Percentiles rank a stretch among this genome's conserved stretches.
These are phyloP conservation scores for Trichopria drosophilae DNA, from an alignment of 2,888 invertebrate genomes.

Conservation along the genomic window DNA sequence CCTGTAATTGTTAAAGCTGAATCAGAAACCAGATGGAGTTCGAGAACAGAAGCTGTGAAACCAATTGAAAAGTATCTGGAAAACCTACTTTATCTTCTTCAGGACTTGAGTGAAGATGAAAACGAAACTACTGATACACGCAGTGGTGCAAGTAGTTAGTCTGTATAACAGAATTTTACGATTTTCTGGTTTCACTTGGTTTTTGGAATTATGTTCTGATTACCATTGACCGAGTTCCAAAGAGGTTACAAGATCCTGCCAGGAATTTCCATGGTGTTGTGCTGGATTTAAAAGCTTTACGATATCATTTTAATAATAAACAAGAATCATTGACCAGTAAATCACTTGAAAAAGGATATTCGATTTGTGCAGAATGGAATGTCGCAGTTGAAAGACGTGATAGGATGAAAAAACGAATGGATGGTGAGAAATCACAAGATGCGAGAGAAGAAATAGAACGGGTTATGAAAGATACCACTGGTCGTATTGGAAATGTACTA, in stretches of 20 bases:
- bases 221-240: no score
- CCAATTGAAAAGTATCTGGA: background rate
- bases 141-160: conserved; percentile 8
- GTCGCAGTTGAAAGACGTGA: conserved; percentile 1
- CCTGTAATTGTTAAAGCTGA: conserved; percentile 14
- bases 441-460: no score
- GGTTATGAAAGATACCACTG: no score
- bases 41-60: no score
- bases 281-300: conserved; percentile 8
- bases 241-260: conserved; percentile 11
- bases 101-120: background rate
- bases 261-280: conserved; percentile 18
- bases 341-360: background rate
- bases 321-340: conserved; percentile 4
- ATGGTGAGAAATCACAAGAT: no score
- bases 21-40: no score
- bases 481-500: no score
- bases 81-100: background rate
- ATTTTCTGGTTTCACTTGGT: conserved; percentile 9
- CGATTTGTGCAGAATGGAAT: conserved; percentile 1
- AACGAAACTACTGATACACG: conserved; percentile 9
- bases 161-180: no score
- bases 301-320: conserved; percentile 10
- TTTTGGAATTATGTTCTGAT: conserved; percentile 14
- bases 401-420: no score